These are phyloP conservation scores for Prunella strophiata DNA, from an alignment of 2,797 vertebrate species.

Conservation along the genomic window DNA sequence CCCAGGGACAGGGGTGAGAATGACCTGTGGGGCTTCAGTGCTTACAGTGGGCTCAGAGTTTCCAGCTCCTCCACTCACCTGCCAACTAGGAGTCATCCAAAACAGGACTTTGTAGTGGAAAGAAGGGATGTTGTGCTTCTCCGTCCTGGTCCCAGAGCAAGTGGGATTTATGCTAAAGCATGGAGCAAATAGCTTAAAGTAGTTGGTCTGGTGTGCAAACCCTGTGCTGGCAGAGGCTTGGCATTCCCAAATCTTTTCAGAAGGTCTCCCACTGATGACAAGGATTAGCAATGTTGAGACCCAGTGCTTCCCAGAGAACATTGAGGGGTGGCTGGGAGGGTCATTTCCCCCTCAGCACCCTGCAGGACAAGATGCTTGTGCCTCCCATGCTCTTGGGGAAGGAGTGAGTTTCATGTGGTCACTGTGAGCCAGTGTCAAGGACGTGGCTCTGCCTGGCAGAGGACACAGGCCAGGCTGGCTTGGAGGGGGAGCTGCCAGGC, in stretches of 20 bases:
- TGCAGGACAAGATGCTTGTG: neutral
- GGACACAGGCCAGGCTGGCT: neutral
- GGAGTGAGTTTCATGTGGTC: fast-evolving
- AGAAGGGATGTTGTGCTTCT: neutral
- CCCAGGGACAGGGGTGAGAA: too few species aligned
- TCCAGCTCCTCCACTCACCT: neutral
- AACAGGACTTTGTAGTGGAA: neutral
- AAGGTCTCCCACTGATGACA: neutral
- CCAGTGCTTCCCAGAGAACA: neutral
- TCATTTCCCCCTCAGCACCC: neutral
- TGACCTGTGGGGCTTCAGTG: neutral
- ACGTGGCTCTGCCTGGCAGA: neutral
- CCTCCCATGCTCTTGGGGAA: fast-evolving
- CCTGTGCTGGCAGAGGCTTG: neutral
- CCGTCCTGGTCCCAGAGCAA: neutral
- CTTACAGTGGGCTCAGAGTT: neutral
- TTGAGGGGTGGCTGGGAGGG: fast-evolving
- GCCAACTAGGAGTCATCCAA: neutral
- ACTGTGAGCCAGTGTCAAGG: fast-evolving
- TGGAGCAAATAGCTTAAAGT: neutral
- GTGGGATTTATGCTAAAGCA: neutral
- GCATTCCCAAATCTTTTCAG: neutral
- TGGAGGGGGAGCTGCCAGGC: neutral
- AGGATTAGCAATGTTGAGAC: neutral
- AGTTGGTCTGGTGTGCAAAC: neutral